Evolutionary conservation across 2,888 invertebrate species (phyloP), one percentile per base, ranked within the genome.

Genomic region (Xanthorhoe spadicearia): DNA sequence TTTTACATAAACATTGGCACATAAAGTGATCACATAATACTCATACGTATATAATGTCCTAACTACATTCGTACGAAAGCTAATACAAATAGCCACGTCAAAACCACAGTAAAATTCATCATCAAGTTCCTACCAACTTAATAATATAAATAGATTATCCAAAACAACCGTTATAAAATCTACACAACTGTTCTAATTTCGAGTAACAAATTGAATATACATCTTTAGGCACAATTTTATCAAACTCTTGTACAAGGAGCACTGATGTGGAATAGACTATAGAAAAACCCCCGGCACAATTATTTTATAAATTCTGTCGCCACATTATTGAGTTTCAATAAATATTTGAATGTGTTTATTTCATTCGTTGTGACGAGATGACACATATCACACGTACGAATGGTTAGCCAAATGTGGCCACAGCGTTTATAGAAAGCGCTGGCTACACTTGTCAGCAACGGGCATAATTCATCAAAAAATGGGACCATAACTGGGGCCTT

Each of bases 1-100:
- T 86, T 87, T 86, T 85, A 86, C 82, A 81, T 81, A 84, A 84
- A 89, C 82, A 89, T 92, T 92, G 92, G 92, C 92, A 92, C 92
- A 89, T 85, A 79, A 73, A 81, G 81, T 86, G 85, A 89, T 92
- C 90, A 91, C 90, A 88, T 88, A 85, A 87, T 87, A 88, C 84
- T 85, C 81, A 84, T 80, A 82, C 80, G 81, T 84, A 82, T 75
- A 74, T 67, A 72, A 74, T 77, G 75, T 43, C 54, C 64, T 79
- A 82, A 74, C 76, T 74, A 66, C 61, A 53, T 75, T 69, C 76
- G 74, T 84, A 84, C 73, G 83, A 87, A 88, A 88, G 86, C 87
- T 86, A 85, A 65, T 77, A 76, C 66, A 68, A 70, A 69, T 69
- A 18, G 53, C 62, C 64, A 69, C 61, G 43, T 64, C 69, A 72